These are phyloP conservation scores for Apamea anceps DNA, from an alignment of 2,888 invertebrate genomes.

Conservation along the genomic window DNA sequence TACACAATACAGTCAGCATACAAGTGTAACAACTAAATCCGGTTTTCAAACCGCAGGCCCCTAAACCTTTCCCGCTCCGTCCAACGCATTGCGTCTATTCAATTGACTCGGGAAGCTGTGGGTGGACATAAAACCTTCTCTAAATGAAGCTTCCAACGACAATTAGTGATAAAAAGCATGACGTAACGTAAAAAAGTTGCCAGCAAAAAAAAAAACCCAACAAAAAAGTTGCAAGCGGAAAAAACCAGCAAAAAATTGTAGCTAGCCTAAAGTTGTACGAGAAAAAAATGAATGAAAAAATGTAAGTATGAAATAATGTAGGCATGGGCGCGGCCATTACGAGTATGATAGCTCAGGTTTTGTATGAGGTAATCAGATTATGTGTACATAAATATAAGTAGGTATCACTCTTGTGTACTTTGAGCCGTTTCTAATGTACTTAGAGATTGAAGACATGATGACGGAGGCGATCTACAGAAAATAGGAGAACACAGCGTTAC, in stretches of 20 bases:
- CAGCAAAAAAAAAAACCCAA: slow-evolving; percentile 8
- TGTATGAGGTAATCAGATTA: slow-evolving; percentile 47
- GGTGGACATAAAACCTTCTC: slow-evolving; percentile 50
- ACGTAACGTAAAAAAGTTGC: slow-evolving; percentile 32
- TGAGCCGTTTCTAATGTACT: slow-evolving; percentile 18
- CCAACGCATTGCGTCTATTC: slow-evolving; percentile 47
- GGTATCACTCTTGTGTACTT: slow-evolving; percentile 30
- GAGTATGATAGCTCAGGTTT: slow-evolving; percentile 28
- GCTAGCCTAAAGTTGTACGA: slow-evolving; percentile 2
- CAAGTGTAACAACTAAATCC: background rate
- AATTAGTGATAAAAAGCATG: slow-evolving; percentile 55
- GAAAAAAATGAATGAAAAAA: slow-evolving; percentile 38
- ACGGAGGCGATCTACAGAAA: background rate
- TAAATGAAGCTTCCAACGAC: slow-evolving; percentile 46
- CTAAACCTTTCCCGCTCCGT: slow-evolving; percentile 32
- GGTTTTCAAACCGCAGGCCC: slow-evolving; percentile 27
- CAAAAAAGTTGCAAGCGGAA: slow-evolving; percentile 33
- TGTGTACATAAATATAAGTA: slow-evolving; percentile 26
- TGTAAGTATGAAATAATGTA: slow-evolving; percentile 33
- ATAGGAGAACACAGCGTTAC: background rate
- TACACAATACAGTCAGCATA: background rate
- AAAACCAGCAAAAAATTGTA: slow-evolving; percentile 38
- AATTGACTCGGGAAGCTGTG: slow-evolving; percentile 50
- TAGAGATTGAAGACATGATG: slow-evolving; percentile 3
- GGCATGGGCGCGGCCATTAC: slow-evolving; percentile 29